A percentile compares a stretch with the other conserved stretches of the same genome.
Conservation (phyloP, 2,797 vertebrate species). For the Peromyscus aztecus region DNA sequence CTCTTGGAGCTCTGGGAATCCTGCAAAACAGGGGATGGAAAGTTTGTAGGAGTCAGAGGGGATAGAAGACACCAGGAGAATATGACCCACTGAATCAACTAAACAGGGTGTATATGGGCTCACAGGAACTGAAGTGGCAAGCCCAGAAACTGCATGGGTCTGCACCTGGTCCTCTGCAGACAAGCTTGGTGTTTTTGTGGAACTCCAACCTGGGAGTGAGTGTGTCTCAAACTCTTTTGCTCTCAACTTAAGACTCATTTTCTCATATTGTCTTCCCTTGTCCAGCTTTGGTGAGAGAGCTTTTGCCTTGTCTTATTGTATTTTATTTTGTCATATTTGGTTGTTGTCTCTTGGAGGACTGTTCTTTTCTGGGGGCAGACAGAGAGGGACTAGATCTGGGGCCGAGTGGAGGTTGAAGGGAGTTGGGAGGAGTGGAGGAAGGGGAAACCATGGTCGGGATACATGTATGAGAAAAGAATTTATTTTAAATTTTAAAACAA, state of each 20-base stretch:
- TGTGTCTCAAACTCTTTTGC: background rate
- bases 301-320: background rate
- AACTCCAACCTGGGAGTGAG: background rate
- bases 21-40: background rate
- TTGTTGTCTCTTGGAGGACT: background rate
- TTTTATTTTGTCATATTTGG: background rate
- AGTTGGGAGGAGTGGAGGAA: background rate
- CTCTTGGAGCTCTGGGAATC: background rate
- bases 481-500: background rate
- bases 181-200: background rate
- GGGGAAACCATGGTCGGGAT: too few relatives aligned
- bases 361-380: background rate
- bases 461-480: background rate
- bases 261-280: background rate
- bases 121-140: background rate
- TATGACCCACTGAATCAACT: background rate
- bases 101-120: background rate
- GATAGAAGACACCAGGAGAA: background rate
- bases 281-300: background rate
- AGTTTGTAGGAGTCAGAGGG: background rate
- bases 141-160: background rate
- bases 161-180: background rate
- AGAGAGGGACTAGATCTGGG: background rate
- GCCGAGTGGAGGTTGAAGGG: background rate
- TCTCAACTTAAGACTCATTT: background rate